These are phyloP conservation scores for Phrynocephalus versicolor DNA, from an alignment of 2,113 vertebrate genomes.

Conservation along the genomic window DNA sequence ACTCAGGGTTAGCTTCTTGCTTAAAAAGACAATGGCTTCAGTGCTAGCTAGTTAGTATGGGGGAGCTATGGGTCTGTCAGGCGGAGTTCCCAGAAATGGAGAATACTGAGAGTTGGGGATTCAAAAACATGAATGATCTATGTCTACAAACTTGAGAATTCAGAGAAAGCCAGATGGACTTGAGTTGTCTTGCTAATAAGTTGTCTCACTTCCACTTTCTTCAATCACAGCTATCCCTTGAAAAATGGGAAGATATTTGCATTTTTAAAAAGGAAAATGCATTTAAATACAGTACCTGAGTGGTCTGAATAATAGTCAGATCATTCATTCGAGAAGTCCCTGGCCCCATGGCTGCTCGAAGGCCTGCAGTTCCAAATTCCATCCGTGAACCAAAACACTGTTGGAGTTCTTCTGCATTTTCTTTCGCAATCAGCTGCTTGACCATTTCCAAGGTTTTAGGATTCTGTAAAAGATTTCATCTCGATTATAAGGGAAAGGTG, in stretches of 20 bases:
- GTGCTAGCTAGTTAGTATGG: too few species aligned
- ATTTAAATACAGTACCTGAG: conserved; percentile 74
- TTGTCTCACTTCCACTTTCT: background rate
- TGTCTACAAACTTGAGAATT: background rate
- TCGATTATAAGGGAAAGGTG: background rate
- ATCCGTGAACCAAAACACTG: conserved; percentile 89
- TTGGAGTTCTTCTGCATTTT: conserved; percentile 76
- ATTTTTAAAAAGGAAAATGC: conserved; percentile 3
- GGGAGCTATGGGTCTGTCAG: too few species aligned
- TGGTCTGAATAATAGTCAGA: conserved; percentile 96
- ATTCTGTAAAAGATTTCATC: conserved; percentile 78
- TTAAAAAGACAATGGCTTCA: too few species aligned
- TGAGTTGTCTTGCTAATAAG: background rate
- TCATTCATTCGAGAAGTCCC: conserved; percentile 93
- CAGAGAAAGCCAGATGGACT: background rate
- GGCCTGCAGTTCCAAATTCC: conserved; percentile 95
- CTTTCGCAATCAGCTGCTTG: conserved; percentile 78
- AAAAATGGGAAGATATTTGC: background rate
- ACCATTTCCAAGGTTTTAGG: conserved; percentile 82
- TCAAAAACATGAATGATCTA: background rate
- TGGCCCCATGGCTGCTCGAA: conserved; percentile 91
- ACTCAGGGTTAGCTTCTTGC: too few species aligned
- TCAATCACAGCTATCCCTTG: background rate
- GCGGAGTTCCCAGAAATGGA: too few species aligned
- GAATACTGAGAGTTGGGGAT: too few species aligned